Evolutionary conservation across 1,140 invertebrate genomes (phyloP).

Genomic region (Drosophila elegans): DNA sequence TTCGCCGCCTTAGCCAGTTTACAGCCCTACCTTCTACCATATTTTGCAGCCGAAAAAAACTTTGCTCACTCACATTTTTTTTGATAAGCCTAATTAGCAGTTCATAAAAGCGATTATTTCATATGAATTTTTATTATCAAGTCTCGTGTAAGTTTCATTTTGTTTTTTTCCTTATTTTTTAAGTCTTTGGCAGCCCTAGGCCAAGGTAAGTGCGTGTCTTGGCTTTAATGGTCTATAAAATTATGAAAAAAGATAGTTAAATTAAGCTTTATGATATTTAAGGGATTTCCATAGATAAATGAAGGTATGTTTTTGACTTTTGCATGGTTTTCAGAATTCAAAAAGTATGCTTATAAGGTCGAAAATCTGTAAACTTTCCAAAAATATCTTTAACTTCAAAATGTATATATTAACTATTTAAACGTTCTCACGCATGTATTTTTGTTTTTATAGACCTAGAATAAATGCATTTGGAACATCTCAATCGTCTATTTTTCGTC

Average conservation of each 20-base stretch:
- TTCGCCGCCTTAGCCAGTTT: not conserved
- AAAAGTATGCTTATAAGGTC: no score
- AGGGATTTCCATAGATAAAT: not conserved
- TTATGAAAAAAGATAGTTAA: not conserved
- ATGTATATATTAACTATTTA: no score
- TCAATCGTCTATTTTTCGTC: not conserved
- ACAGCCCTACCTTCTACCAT: not conserved
- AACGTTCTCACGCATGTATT: no score
- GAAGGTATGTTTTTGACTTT: no score
- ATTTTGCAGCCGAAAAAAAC: conserved; percentile 18
- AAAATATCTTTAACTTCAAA: no score
- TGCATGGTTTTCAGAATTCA: no score
- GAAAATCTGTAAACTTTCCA: no score
- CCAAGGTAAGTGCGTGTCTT: conserved; percentile 21
- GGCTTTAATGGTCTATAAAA: conserved; percentile 25
- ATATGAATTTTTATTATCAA: conserved; percentile 46
- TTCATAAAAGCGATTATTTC: conserved; percentile 52
- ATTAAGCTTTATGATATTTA: not conserved
- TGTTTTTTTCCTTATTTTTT: not conserved
- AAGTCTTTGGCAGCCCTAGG: conserved; percentile 20
- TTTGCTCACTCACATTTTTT: not conserved
- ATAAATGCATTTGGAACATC: no score
- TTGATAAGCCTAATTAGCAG: conserved; percentile 49
- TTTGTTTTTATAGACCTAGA: no score
- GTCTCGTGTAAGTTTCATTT: conserved; percentile 31